phyloP scores from a whole-genome alignment of 2,797 vertebrate genomes.

The Pangasius larnaudii region DNA sequence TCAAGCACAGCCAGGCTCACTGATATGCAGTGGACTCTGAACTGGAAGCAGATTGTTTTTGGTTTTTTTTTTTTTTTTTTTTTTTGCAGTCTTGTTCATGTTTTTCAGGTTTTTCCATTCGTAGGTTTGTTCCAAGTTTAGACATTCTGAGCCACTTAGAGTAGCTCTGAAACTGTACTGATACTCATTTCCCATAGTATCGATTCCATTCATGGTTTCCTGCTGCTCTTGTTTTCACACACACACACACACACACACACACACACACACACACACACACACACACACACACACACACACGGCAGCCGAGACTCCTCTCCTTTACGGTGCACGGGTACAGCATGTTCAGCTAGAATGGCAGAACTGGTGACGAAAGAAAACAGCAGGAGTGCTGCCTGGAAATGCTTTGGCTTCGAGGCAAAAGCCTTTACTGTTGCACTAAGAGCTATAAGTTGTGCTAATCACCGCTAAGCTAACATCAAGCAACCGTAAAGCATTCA shows the following conservation, averaged over 20 bases:
- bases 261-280: not conserved
- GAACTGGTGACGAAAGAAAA: not conserved
- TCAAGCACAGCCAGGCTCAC: not conserved
- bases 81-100: not conserved
- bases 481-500: not conserved
- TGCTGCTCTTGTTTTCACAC: not conserved
- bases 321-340: not conserved
- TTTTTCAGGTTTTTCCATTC: not conserved
- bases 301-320: not conserved
- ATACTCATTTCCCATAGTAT: not conserved
- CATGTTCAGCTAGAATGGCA: not conserved
- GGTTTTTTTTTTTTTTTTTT: not conserved
- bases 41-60: not conserved
- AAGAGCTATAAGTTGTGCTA: not conserved
- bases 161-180: not conserved
- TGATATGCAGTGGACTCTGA: not conserved
- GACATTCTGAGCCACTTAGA: not conserved
- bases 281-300: too few relatives aligned
- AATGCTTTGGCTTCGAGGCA: not conserved
- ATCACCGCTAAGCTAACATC: not conserved
- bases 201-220: not conserved
- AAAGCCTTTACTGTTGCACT: not conserved
- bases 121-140: not conserved
- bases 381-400: not conserved
- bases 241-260: not conserved